Evolutionary conservation across 2,797 vertebrate species (phyloP).

Genomic region (Tadarida brasiliensis): DNA sequence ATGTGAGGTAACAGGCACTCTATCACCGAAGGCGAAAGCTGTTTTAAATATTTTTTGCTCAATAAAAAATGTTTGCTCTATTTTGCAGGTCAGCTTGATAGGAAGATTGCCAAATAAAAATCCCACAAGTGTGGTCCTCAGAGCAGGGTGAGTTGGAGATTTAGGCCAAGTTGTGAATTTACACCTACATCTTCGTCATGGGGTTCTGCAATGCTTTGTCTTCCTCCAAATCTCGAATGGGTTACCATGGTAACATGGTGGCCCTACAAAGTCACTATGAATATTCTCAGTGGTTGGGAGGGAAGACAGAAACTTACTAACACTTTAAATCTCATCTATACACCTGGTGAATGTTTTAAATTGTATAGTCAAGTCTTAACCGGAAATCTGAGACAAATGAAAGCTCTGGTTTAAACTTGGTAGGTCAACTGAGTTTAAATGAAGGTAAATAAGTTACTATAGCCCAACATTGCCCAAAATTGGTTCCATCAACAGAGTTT

Average conservation of each 20-base stretch:
- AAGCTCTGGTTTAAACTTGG: neutral
- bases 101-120: neutral
- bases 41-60: conserved; percentile 37
- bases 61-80: neutral
- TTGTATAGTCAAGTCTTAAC: neutral
- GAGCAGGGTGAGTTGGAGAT: neutral
- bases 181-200: neutral
- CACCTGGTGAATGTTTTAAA: conserved; percentile 5
- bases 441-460: neutral
- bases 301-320: neutral
- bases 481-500: neutral
- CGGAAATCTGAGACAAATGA: neutral
- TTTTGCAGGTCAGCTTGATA: conserved; percentile 30
- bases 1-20: neutral
- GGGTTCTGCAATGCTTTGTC: neutral
- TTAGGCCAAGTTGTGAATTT: neutral
- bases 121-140: neutral
- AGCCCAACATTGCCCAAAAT: neutral
- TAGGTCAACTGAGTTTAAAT: neutral
- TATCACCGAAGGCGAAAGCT: neutral
- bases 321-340: neutral
- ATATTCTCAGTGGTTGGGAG: neutral
- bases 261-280: neutral
- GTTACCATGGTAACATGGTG: neutral
- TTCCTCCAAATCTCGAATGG: neutral